phyloP scores from a whole-genome alignment of 2,113 vertebrate genomes.

The Sialia sialis region DNA sequence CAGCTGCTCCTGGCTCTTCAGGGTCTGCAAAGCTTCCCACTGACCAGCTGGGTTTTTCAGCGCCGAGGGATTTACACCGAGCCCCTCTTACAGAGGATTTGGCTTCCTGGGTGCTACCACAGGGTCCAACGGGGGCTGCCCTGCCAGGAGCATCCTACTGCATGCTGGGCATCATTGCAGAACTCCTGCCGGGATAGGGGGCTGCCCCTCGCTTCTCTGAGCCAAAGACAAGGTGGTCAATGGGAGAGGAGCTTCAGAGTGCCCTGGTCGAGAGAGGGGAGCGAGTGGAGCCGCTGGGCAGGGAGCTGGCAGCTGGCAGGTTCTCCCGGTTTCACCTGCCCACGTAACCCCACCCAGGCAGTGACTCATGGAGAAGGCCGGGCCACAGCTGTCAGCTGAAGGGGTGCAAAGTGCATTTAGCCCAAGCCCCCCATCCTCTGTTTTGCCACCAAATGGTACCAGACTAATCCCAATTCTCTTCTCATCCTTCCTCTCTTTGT shows the following conservation, averaged over 20 bases:
- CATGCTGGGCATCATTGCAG: accelerated
- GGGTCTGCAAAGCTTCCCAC: neutral
- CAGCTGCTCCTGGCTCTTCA: neutral
- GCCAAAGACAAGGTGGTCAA: too few relatives aligned
- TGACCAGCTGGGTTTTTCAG: accelerated
- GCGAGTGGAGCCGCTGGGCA: accelerated
- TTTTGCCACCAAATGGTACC: neutral
- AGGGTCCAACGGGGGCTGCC: accelerated
- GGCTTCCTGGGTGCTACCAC: neutral
- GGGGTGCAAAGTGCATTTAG: neutral
- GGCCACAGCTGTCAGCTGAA: neutral
- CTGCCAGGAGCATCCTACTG: accelerated
- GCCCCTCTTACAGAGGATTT: neutral
- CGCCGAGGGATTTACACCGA: accelerated
- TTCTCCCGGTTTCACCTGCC: neutral
- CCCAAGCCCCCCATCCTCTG: neutral
- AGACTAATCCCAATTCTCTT: neutral
- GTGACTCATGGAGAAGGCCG: neutral
- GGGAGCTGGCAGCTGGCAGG: neutral
- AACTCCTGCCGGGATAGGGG: neutral
- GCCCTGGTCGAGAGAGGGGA: accelerated
- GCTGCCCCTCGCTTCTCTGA: accelerated
- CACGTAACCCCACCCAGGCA: neutral
- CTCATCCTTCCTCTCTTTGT: neutral
- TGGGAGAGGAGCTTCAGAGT: neutral